Conservation (phyloP, 2,113 vertebrate species). For the Corythoichthys haematopterus region DNA sequence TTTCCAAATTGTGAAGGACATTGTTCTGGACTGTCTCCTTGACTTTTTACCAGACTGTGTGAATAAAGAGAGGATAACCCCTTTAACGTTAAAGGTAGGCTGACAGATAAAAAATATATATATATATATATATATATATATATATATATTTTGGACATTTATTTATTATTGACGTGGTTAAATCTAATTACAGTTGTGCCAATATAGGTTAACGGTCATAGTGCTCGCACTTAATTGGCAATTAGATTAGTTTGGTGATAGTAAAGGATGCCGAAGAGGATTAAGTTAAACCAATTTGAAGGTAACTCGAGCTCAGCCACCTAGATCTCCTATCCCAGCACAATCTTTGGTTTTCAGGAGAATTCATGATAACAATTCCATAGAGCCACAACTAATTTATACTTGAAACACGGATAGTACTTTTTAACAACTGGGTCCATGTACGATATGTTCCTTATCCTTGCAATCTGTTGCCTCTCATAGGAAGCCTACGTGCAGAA, state of each 20-base stretch:
- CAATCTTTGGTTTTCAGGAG: conserved; percentile 10
- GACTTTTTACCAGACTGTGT: conserved; percentile 97
- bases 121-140: background rate
- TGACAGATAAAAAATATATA: background rate
- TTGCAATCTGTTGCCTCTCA: conserved; percentile 1
- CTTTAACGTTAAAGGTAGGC: conserved; percentile 91
- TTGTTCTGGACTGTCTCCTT: conserved; percentile 94
- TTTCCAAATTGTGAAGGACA: conserved; percentile 96
- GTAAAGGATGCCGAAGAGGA: conserved; percentile 64
- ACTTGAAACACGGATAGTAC: background rate
- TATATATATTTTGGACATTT: background rate
- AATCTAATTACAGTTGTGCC: conserved; percentile 21
- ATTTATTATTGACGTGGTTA: conserved; percentile 23
- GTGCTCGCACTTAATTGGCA: conserved; percentile 24
- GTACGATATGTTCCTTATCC: background rate
- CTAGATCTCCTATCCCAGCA: conserved; percentile 34
- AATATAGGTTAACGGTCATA: conserved; percentile 20
- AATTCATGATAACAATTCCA: conserved; percentile 6
- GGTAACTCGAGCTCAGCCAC: conserved; percentile 54
- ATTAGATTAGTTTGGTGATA: conserved; percentile 54
- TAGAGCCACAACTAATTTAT: background rate
- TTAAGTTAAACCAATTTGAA: conserved; percentile 68
- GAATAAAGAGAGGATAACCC: conserved; percentile 95
- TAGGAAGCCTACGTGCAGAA: conserved; percentile 98
- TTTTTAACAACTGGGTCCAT: background rate